Base-by-base conservation (phyloP, 1,140 invertebrate genomes). In the Trialeurodes vaporariorum region DNA sequence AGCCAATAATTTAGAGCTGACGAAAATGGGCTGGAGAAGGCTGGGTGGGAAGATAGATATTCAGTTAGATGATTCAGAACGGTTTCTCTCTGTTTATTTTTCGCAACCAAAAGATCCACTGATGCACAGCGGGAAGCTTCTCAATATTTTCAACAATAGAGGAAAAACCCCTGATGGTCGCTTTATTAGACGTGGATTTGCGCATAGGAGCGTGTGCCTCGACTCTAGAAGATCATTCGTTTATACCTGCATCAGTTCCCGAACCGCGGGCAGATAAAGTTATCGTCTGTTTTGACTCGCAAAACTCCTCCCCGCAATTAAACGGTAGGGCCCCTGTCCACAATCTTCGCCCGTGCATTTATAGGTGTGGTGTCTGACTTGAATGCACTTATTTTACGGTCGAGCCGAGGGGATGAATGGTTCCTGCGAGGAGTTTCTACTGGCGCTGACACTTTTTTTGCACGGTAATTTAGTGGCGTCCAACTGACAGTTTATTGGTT, bases 71-170 rank as follows among this genome's bases (percentile, higher is more conserved):
- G n/a, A n/a, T n/a, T n/a, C 34, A 49, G 34, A n/a, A 49, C 34
- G 34, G 34, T 49, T 49, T 49, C n/a, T n/a, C n/a, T n/a, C 34
- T 49, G 34, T 49, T 49, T 49, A 49, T 49, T 49, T n/a, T 49
- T 49, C 5, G 34, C 34, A 49, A 49, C n/a, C n/a, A 49, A 17
- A 5, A 49, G 34, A 49, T 49, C 17, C 34, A 49, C 34, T 9
- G 17, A 9, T 17, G 34, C 34, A 9, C 34, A 49, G 34, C 34
- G 17, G 34, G 34, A 49, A 49, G 34, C 34, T 9, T 9, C 17
- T n/a, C n/a, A n/a, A n/a, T 49, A 9, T 5, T 49, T 49, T 17
- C 34, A 49, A 49, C 34, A 49, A 49, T 49, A n/a, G n/a, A n/a
- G n/a, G n/a, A n/a, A n/a, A n/a, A n/a, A 49, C 34, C 34, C 17